phyloP scores from a whole-genome alignment of 1,140 invertebrate genomes.

The Oscheius sp. region DNA sequence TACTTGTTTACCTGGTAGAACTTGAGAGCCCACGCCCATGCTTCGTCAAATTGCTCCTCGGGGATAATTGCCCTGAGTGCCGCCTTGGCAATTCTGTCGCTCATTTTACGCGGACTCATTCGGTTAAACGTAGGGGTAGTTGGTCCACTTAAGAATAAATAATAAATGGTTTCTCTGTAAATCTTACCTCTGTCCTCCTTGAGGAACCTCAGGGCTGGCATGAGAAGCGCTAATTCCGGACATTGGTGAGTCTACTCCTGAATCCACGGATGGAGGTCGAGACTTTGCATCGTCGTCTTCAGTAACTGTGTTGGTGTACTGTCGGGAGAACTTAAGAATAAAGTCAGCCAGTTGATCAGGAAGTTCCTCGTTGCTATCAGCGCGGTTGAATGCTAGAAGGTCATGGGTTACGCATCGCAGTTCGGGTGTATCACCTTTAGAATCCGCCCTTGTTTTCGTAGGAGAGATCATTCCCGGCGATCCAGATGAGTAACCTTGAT shows the following conservation, averaged over 20 bases:
- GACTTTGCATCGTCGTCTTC: slow-evolving; percentile 45
- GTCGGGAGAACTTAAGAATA: slow-evolving; percentile 59
- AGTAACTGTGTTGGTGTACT: slow-evolving; percentile 39
- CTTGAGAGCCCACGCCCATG: slow-evolving; percentile 60
- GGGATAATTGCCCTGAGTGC: slow-evolving; percentile 47
- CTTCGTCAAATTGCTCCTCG: slow-evolving; percentile 56
- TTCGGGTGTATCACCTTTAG: slow-evolving; percentile 10
- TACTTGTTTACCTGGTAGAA: slow-evolving; percentile 47
- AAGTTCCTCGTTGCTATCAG: slow-evolving; percentile 46
- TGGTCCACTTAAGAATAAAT: slow-evolving; percentile 16
- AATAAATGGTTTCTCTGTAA: slow-evolving; percentile 12
- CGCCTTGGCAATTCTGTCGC: slow-evolving; percentile 49
- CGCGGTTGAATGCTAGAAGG: slow-evolving; percentile 1
- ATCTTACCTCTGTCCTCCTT: slow-evolving; percentile 34
- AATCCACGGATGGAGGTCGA: slow-evolving; percentile 32
- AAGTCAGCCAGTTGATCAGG: slow-evolving; percentile 60
- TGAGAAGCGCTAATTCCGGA: slow-evolving; percentile 38
- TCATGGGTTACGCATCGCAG: slow-evolving; percentile 43
- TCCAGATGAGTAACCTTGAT: neutral
- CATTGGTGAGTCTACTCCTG: slow-evolving; percentile 41
- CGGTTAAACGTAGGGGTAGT: slow-evolving; percentile 27
- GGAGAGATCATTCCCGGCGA: slow-evolving; percentile 4
- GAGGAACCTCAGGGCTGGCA: slow-evolving; percentile 35
- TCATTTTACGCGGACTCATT: slow-evolving; percentile 24
- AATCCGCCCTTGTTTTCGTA: neutral